Conservation (phyloP, 2,888 invertebrate genomes). For the Eilema sororculum region DNA sequence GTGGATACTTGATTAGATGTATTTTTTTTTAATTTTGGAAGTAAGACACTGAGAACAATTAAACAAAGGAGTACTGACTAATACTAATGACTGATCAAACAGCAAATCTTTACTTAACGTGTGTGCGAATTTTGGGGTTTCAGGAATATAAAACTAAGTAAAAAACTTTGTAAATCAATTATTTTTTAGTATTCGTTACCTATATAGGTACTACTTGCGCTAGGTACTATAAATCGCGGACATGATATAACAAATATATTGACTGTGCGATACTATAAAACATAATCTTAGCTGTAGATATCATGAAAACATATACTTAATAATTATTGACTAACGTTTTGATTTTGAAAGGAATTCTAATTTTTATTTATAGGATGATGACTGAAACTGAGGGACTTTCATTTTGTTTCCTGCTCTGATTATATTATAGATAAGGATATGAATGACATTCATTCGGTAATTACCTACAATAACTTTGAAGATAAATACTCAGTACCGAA, state of each 20-base stretch:
- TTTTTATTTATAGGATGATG: neutral
- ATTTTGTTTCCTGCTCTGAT: slow-evolving; percentile 16
- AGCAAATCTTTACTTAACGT: neutral
- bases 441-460: slow-evolving; percentile 28
- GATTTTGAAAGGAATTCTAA: neutral
- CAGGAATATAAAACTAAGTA: neutral
- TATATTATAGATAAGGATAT: slow-evolving; percentile 35
- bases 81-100: neutral
- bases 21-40: no score
- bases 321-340: neutral
- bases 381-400: slow-evolving; percentile 17
- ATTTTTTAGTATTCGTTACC: neutral
- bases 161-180: neutral
- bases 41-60: no score
- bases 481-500: neutral
- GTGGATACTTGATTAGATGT: no score
- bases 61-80: no score
- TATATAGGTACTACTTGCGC: neutral
- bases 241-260: neutral
- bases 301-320: neutral
- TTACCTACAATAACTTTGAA: neutral
- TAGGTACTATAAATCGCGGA: neutral
- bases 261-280: neutral
- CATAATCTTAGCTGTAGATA: neutral
- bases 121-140: neutral